These are phyloP conservation scores for Thunnus albacares DNA, from an alignment of 2,797 vertebrate genomes.

Conservation along the genomic window DNA sequence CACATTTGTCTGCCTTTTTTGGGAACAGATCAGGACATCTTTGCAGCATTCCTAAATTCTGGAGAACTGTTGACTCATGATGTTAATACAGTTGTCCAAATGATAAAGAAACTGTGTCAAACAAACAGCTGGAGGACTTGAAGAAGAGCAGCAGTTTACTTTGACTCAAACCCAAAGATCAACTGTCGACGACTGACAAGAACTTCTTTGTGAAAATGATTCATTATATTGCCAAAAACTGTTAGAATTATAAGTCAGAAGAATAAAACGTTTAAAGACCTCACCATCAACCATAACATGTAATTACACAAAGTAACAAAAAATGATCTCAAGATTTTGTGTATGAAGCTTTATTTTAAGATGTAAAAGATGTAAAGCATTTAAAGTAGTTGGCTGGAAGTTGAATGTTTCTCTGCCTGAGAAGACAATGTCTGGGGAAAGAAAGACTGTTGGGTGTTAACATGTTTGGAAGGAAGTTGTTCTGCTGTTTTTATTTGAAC, in stretches of 20 bases:
- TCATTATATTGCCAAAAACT: neutral
- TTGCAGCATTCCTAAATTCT: too few species aligned
- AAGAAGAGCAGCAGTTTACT: neutral
- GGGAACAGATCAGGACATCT: too few species aligned
- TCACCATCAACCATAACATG: neutral
- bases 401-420: too few species aligned
- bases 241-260: too few species aligned
- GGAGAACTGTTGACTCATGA: too few species aligned
- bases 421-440: too few species aligned
- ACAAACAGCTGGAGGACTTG: neutral
- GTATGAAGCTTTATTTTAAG: neutral
- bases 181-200: neutral
- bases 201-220: too few species aligned
- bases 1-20: too few species aligned
- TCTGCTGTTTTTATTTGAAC: too few species aligned
- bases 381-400: too few species aligned
- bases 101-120: neutral
- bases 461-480: too few species aligned
- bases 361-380: neutral
- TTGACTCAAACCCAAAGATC: neutral
- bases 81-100: neutral
- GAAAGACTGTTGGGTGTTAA: too few species aligned
- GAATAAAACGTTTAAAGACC: neutral
- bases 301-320: neutral
- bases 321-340: neutral